Evolutionary conservation across 1,140 invertebrate species (phyloP).

Genomic region (Camponotus pennsylvanicus): DNA sequence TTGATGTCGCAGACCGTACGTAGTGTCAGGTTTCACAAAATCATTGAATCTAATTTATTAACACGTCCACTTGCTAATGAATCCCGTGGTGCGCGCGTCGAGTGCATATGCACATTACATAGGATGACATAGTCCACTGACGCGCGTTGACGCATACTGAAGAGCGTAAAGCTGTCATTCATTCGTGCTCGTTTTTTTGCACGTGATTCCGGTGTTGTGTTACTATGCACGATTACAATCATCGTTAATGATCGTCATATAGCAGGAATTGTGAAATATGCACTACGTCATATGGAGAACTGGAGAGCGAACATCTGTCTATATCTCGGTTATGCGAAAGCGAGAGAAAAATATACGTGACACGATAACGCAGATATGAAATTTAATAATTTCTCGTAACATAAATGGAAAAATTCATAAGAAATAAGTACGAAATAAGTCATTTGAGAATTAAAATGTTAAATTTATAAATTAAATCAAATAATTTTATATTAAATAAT

Average conservation of each 20-base stretch:
- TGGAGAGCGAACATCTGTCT: neutral
- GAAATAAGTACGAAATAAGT: neutral
- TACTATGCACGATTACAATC: conserved; percentile 37
- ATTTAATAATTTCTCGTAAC: neutral
- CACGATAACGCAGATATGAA: neutral
- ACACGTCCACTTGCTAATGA: conserved; percentile 38
- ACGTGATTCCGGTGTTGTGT: conserved; percentile 57
- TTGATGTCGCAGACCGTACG: neutral
- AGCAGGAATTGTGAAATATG: neutral
- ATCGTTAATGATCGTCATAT: conserved; percentile 2
- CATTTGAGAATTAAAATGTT: neutral
- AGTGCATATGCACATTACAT: neutral
- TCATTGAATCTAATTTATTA: conserved; percentile 38
- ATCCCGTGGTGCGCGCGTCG: neutral
- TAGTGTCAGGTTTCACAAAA: neutral
- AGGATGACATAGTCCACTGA: neutral
- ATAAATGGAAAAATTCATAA: neutral
- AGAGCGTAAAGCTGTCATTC: conserved; percentile 20
- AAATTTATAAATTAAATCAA: neutral
- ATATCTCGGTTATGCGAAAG: neutral
- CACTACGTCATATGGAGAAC: neutral
- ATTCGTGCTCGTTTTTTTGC: conserved; percentile 21
- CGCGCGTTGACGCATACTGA: neutral
- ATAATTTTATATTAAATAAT: neutral
- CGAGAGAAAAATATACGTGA: neutral